phyloP scores from a whole-genome alignment of 2,888 invertebrate genomes.

The Hydriomena furcata region DNA sequence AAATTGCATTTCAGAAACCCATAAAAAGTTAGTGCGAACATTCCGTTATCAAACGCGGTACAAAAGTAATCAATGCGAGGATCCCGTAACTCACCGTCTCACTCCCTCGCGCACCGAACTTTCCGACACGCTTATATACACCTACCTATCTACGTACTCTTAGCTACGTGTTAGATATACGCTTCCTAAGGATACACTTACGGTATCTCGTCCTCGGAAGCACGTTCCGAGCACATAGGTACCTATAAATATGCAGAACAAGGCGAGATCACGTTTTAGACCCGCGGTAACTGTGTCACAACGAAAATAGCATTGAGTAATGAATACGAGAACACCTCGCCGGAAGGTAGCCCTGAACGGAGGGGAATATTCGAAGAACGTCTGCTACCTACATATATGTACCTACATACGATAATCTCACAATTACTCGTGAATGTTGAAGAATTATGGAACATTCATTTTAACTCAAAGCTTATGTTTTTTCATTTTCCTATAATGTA shows the following conservation, averaged over 20 bases:
- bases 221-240: background rate
- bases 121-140: background rate
- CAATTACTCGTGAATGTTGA: too few species aligned
- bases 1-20: constrained; percentile 26
- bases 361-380: too few species aligned
- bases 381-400: too few species aligned
- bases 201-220: background rate
- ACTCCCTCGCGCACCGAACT: constrained; percentile 5
- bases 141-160: background rate
- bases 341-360: background rate
- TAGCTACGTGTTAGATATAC: background rate
- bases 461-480: too few species aligned
- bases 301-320: background rate
- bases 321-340: background rate
- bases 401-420: too few species aligned
- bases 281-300: constrained; percentile 1
- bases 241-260: constrained; percentile 6
- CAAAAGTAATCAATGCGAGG: constrained; percentile 35
- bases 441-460: too few species aligned
- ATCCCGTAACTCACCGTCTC: constrained; percentile 26
- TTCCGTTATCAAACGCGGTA: constrained; percentile 31
- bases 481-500: too few species aligned
- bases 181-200: background rate
- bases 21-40: constrained; percentile 28
- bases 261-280: constrained; percentile 9